Conservation (phyloP, 2,888 invertebrate genomes). For the Tetragonisca angustula region DNA sequence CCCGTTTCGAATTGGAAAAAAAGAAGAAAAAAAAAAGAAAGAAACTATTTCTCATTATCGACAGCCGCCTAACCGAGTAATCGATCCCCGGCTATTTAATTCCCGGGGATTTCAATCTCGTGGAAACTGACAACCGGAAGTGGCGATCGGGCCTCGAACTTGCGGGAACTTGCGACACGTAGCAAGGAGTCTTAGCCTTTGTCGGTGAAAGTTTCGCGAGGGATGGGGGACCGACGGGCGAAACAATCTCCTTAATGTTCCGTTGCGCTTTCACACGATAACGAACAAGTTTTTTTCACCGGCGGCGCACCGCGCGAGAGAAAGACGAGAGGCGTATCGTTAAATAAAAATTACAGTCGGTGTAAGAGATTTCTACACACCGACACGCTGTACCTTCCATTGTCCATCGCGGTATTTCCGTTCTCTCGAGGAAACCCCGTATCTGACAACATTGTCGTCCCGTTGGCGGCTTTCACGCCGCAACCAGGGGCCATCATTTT, state of each 20-base stretch:
- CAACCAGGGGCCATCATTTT: slow-evolving; percentile 1
- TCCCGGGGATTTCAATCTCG: not conserved
- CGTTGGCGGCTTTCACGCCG: not conserved
- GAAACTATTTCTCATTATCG: not conserved
- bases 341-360: slow-evolving; percentile 45
- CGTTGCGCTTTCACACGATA: slow-evolving; percentile 20
- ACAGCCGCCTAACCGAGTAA: not conserved
- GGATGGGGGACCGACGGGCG: not conserved
- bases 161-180: not conserved
- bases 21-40: not conserved
- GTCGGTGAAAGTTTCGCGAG: slow-evolving; percentile 18
- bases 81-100: not conserved
- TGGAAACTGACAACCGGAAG: not conserved
- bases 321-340: not conserved
- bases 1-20: not conserved
- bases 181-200: slow-evolving; percentile 2
- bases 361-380: slow-evolving; percentile 27
- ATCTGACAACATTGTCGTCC: not conserved
- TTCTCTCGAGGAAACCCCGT: slow-evolving; percentile 40
- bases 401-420: slow-evolving; percentile 27
- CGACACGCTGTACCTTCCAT: slow-evolving; percentile 22
- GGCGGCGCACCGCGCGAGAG: not conserved
- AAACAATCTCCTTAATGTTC: slow-evolving; percentile 40
- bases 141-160: not conserved
- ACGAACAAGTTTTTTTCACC: slow-evolving; percentile 32